Evolutionary conservation across 2,888 invertebrate genomes (phyloP).

Genomic region (Leptinotarsa juncta): DNA sequence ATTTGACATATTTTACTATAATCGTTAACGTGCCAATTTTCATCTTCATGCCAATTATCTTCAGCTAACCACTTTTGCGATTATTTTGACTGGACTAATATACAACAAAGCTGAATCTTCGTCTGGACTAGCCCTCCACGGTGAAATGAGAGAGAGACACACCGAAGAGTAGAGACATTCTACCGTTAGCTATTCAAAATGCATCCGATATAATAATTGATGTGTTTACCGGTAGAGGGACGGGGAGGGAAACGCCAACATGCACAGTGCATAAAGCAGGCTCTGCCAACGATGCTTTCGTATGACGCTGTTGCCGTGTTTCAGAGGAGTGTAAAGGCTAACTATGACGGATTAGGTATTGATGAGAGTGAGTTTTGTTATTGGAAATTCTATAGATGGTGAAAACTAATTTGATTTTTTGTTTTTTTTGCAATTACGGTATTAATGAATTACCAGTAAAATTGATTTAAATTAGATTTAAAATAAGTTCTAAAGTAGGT

Average conservation of each 20-base stretch:
- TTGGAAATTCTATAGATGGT: no score
- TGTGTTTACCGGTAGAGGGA: slow-evolving; percentile 34
- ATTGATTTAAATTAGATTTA: no score
- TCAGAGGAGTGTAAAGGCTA: slow-evolving; percentile 8
- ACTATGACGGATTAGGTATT: not conserved
- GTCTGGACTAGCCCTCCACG: slow-evolving; percentile 5
- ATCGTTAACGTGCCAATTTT: no score
- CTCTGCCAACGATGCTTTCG: slow-evolving; percentile 32
- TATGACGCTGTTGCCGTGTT: slow-evolving; percentile 17
- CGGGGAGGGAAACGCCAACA: slow-evolving; percentile 31
- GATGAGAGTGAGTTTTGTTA: not conserved
- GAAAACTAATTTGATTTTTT: no score
- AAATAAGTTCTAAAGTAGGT: no score
- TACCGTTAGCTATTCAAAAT: slow-evolving; percentile 47
- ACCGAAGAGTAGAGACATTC: slow-evolving; percentile 25
- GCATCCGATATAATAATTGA: slow-evolving; percentile 46
- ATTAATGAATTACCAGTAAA: no score
- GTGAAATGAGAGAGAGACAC: slow-evolving; percentile 23
- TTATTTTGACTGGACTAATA: no score
- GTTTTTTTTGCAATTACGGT: no score
- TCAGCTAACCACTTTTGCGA: no score
- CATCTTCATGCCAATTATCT: no score
- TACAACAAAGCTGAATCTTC: slow-evolving; percentile 15
- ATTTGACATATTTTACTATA: no score
- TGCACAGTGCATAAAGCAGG: slow-evolving; percentile 38